Evolutionary conservation across 2,797 vertebrate genomes (phyloP), one percentile per base, ranked within the genome.

Genomic region (Cuniculus paca): DNA sequence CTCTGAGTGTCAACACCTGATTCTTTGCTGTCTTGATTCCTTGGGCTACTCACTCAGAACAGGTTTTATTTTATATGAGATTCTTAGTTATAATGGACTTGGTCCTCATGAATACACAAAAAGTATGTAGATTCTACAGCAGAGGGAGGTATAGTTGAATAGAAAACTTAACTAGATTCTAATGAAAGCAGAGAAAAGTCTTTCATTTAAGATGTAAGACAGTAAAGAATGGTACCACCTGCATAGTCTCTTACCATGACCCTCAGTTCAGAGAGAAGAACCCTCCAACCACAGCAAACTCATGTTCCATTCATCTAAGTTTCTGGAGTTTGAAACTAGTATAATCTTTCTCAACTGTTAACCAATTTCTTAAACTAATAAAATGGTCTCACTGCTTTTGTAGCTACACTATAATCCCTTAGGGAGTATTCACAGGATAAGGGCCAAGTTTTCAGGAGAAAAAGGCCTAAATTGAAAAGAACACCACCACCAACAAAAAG

Each of bases 381-480:
- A 96, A 96, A 92, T 45, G 50, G 88, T 94, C 88, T 94, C 91
- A 87, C n/a, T 96, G 94, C 39, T 96, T 97, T 91, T 95, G 81
- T 56, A 91, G 70, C 68, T 90, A 52, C 5, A 90, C 31, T 26
- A 80, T 36, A 61, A 52, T 2, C 0, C 95, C 92, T 92, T 87
- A 88, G 96, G 83, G 91, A 96, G 0, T 39, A 63, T 95, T 95
- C 92, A 96, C 26, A 95, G 56, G 74, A 95, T 77, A 9, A 95
- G 31, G 84, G 12, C 52, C 77, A 91, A 75, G 39, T 84, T 74
- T 97, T 87, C 83, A 89, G 88, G 52, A 97, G 94, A n/a, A 95
- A 93, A 92, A 31, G 92, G n/a, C 54, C 34, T 94, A 36, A 94
- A 97, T 24, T 95, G 52, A 90, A 97, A 70, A 97, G 58, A 70